Base-by-base conservation (phyloP, 2,888 invertebrate genomes). In the Aphodius sticticus region DNA sequence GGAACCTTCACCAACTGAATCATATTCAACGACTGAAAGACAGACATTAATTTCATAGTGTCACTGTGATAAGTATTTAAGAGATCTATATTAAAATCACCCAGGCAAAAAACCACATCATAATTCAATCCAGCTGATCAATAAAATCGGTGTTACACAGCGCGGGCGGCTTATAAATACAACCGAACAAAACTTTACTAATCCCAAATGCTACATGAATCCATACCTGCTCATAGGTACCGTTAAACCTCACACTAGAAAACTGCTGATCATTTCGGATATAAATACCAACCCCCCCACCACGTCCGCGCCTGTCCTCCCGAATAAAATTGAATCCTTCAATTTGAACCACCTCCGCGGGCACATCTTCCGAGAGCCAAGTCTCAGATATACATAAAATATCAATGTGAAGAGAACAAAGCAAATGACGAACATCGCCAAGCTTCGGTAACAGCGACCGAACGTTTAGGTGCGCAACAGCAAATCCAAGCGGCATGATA, bases 11-110 rank as follows among this genome's bases (percentile, higher is more conserved):
- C 16, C n/a, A 70, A 16, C 16, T 70, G 70, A 16, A 70, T 16
- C 70, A 70, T 70, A 70, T 70, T 5, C 70, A 70, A 16, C n/a
- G 15, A n/a, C 16, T 70, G 70, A 16, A 70, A 16, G 16, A 70
- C 70, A 70, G 70, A 5, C 70, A 70, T 16, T 16, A 70, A 70
- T 16, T 70, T 70, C n/a, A 70, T 9, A 70, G 70, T 70, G 9
- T 70, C 70, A 16, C 35, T 16, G 69, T 12, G 9, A 69, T 69
- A 6, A 16, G 77, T 16, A 26, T 26, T 69, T 6, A 77, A 35
- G 26, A 77, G 36, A 77, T 77, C 69, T 6, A 77, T 69, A 16
- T 77, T 77, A 26, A 77, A 69, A 26, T 77, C 70, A 16, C 77
- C 77, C 16, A 35, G 36, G 35, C 77, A 69, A 16, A 77, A n/a